These are phyloP conservation scores for Drosophila ercepeae DNA, from an alignment of 1,140 invertebrate species.

Conservation along the genomic window DNA sequence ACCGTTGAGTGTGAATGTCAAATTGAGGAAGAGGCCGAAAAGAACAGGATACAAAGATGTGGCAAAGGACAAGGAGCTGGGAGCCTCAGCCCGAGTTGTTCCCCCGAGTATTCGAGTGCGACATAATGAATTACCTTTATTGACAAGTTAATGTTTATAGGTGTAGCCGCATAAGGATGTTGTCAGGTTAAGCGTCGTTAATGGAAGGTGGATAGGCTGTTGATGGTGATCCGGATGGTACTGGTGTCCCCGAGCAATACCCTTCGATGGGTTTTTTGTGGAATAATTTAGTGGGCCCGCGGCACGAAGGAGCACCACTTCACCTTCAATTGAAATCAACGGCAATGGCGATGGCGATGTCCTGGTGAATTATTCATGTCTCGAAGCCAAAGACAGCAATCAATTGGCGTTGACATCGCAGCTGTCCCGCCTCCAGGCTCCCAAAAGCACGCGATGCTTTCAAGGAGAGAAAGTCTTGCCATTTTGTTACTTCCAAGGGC, in stretches of 20 bases:
- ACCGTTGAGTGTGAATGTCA: constrained; percentile 57
- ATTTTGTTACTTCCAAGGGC: constrained; percentile 23
- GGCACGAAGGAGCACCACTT: constrained; percentile 45
- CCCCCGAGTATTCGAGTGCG: constrained; percentile 68
- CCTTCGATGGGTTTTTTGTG: constrained; percentile 35
- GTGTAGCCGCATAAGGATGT: constrained; percentile 43
- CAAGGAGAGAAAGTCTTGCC: constrained; percentile 31
- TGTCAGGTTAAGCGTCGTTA: constrained; percentile 57
- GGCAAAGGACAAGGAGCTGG: not conserved
- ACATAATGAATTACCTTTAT: constrained; percentile 84
- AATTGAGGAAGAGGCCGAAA: constrained; percentile 26
- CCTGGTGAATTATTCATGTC: constrained; percentile 68
- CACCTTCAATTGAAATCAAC: constrained; percentile 70
- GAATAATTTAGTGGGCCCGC: constrained; percentile 68
- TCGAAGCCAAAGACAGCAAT: constrained; percentile 35
- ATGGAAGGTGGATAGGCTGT: constrained; percentile 78
- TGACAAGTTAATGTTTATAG: constrained; percentile 83
- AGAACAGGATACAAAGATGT: constrained; percentile 23
- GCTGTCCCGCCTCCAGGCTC: not conserved
- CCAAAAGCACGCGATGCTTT: constrained; percentile 43
- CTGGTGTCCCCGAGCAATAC: constrained; percentile 65
- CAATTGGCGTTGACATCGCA: constrained; percentile 76
- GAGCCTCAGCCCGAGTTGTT: constrained; percentile 17
- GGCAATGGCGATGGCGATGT: constrained; percentile 42
- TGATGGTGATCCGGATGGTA: constrained; percentile 47